A percentile compares a stretch with the other conserved stretches of the same genome.
phyloP scores from a whole-genome alignment of 2,797 vertebrate genomes.

The Apogon hyalosoma region DNA sequence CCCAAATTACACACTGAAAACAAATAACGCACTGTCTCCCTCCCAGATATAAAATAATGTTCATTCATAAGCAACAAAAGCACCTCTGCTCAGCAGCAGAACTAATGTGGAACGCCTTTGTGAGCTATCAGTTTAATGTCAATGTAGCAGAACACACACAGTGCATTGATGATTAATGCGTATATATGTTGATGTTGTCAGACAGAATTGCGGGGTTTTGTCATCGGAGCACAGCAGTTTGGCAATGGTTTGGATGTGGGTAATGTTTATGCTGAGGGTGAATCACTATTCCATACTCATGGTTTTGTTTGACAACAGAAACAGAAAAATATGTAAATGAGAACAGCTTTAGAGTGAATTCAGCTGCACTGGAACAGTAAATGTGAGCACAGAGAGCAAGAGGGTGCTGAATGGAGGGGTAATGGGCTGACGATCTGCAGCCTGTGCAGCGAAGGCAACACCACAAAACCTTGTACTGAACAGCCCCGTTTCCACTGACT shows the following conservation, averaged over 20 bases:
- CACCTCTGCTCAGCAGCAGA: no score
- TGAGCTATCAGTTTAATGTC: no score
- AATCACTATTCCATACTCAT: constrained; percentile 1
- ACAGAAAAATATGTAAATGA: constrained; percentile 11
- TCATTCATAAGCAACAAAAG: no score
- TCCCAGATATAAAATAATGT: no score
- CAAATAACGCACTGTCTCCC: no score
- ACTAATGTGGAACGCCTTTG: no score
- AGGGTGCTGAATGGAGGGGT: not conserved
- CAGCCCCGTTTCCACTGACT: no score
- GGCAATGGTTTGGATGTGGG: not conserved
- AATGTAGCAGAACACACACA: not conserved
- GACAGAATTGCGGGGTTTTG: not conserved
- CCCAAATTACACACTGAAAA: no score
- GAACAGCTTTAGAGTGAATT: not conserved
- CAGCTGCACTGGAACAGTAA: not conserved
- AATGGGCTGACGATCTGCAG: not conserved
- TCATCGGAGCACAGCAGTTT: not conserved
- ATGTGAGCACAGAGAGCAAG: not conserved
- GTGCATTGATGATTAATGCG: not conserved
- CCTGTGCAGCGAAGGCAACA: no score
- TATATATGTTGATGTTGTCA: constrained; percentile 10
- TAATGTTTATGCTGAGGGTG: constrained; percentile 1
- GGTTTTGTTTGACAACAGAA: not conserved
- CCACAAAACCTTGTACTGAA: no score